Percentiles rank a stretch among this genome's conserved stretches.
phyloP scores from a whole-genome alignment of 1,140 invertebrate species.

The Drosophila willistoni region DNA sequence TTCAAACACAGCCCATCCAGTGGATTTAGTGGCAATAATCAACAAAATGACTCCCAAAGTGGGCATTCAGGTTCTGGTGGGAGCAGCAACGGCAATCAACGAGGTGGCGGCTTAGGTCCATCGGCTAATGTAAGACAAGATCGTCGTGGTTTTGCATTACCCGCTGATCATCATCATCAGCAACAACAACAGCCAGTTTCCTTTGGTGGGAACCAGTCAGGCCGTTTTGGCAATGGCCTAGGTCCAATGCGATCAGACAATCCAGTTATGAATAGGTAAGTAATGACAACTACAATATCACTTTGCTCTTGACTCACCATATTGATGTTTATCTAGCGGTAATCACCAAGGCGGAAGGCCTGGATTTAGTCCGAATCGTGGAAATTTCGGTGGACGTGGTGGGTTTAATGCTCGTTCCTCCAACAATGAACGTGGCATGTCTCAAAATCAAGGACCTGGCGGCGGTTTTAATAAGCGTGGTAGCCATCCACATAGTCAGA shows the following conservation, averaged over 20 bases:
- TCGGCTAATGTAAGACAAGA: conserved; percentile 56
- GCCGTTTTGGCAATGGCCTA: conserved; percentile 60
- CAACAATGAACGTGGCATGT: conserved; percentile 78
- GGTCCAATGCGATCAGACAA: conserved; percentile 39
- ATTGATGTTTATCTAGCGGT: conserved; percentile 22
- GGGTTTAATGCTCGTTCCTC: conserved; percentile 55
- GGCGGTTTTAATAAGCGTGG: conserved; percentile 47
- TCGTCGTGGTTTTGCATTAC: conserved; percentile 69
- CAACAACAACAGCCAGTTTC: conserved; percentile 54
- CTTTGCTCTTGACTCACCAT: neutral
- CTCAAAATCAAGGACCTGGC: conserved; percentile 30
- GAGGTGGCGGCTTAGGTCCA: conserved; percentile 19
- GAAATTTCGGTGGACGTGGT: conserved; percentile 72
- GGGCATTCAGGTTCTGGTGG: conserved; percentile 17
- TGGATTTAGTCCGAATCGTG: conserved; percentile 70
- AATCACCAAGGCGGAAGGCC: conserved; percentile 74
- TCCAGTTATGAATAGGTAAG: conserved; percentile 45
- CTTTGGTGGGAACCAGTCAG: conserved; percentile 42
- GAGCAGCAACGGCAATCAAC: conserved; percentile 30
- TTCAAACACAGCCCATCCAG: conserved; percentile 45
- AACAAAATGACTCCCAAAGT: conserved; percentile 49
- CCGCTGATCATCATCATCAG: conserved; percentile 55
- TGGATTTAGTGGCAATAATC: conserved; percentile 43
- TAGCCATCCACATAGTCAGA: conserved; percentile 41
- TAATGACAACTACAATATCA: neutral